Evolutionary conservation across 1,140 invertebrate species (phyloP), one percentile per base, ranked within the genome.

Genomic region (Lepeophtheirus salmonis): DNA sequence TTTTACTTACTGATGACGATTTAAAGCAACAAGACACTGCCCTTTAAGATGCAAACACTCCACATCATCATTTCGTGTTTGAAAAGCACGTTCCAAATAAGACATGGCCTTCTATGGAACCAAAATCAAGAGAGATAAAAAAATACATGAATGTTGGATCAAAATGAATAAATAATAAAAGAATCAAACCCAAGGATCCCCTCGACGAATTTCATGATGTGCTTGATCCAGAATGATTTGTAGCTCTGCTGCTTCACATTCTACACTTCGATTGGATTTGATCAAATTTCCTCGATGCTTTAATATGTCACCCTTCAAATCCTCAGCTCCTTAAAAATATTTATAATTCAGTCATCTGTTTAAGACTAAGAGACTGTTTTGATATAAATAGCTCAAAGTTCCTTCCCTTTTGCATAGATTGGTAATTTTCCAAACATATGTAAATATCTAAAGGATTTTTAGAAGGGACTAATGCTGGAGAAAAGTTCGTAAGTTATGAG

Each of bases 221-320:
- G n/a, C 21, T 16, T 52, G 50, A 16, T 52, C 50, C 4, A 52
- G 4, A 10, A 52, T 16, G n/a, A 52, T 22, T 18, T 52, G n/a
- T 6, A 52, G n/a, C n/a, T 52, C 50, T 16, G n/a, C n/a, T 13
- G 50, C 50, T 52, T 52, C 50, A 10, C n/a, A 10, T 22, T 52
- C 50, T 18, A 4, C 21, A 16, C 10, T 18, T 10, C 21, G 4
- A 16, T 16, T 52, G 21, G n/a, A 16, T 10, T 22, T 52, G n/a
- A 18, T 16, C 20, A 52, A 18, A 18, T 52, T 52, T 21, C 50
- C 50, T 13, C 50, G n/a, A 22, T 52, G 50, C 50, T 52, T 52
- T 10, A 52, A 21, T 4, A 52, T 52, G 50, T 52, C 50, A 6
- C 50, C 50, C 21, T 52, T 52, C 20, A 52, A 21, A 22, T 52